A percentile compares a stretch with the other conserved stretches of the same genome.
phyloP scores from a whole-genome alignment of 2,888 invertebrate species.

The Polietes domitor region DNA sequence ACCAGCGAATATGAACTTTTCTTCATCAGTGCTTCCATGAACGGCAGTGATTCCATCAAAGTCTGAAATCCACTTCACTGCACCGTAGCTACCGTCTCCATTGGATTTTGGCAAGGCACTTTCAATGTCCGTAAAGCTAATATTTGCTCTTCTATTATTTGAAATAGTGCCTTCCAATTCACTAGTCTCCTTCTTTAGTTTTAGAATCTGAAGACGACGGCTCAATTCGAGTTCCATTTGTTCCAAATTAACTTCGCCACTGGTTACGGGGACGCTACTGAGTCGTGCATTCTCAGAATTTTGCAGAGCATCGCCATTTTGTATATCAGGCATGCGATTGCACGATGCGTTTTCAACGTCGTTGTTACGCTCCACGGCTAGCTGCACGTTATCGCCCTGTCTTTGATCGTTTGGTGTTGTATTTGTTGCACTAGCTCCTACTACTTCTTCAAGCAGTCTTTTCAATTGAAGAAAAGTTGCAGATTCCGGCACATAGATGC shows the following conservation, averaged over 20 bases:
- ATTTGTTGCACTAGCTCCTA: no score
- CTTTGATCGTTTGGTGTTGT: no score
- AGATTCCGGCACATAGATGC: neutral
- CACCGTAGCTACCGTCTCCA: neutral
- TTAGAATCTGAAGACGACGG: neutral
- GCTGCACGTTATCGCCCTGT: neutral
- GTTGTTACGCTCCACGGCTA: neutral
- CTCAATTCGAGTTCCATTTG: neutral
- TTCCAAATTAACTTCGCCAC: neutral
- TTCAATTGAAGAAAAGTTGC: neutral
- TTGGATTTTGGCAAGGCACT: neutral
- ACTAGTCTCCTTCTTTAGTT: neutral
- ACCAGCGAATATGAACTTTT: neutral
- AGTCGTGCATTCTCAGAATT: neutral
- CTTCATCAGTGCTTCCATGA: neutral
- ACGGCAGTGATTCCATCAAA: neutral
- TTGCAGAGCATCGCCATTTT: neutral
- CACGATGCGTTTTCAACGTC: neutral
- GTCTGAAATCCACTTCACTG: conserved; percentile 16
- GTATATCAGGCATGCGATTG: neutral
- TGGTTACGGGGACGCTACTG: neutral
- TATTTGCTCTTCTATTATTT: neutral
- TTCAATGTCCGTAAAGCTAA: neutral
- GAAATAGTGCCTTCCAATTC: neutral
- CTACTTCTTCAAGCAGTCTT: neutral